Base-by-base conservation (phyloP, 1,140 invertebrate genomes). In the Acyrthosiphon pisum region DNA sequence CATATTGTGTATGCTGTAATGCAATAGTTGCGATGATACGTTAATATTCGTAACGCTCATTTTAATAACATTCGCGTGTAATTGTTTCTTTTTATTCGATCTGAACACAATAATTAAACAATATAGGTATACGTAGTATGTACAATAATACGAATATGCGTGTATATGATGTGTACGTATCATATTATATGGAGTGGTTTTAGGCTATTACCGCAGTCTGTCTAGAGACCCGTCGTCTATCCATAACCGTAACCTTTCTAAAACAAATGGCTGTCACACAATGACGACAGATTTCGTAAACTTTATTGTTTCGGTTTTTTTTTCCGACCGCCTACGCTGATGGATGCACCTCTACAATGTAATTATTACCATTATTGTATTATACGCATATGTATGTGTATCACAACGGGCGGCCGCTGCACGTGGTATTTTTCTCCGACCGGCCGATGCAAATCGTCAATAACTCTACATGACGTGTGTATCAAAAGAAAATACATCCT, bases 221-320 rank as follows among this genome's bases (percentile, higher is more conserved):
- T 68, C 30, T 68, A n/a, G n/a, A 68, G 30, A 68, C 14, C 60
- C 30, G 37, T 90, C 88, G 37, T 68, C 23, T 90, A 90, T 44
- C 53, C 30, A 56, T 90, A 26, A 44, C 35, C 14, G 53, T 90
- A 60, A 90, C 88, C 53, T 90, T 90, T 68, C 89, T 90, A 68
- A 90, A 60, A 90, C 53, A 68, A 90, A 68, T 22, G 35, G 26
- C 88, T 44, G 88, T 60, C 87, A 30, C 37, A 56, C 89, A 90
- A 90, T 68, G 89, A 90, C 56, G 89, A 90, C 53, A 41, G 89
- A 68, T 90, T 90, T 68, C 89, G 89, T 90, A 90, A 90, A 90
- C 89, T 90, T 88, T 53, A 90, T 90, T 90, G 89, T 90, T 90
- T 90, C 88, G 23, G 53, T 56, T 90, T 90, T 90, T 23, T 90